Evolutionary conservation across 2,888 invertebrate genomes (phyloP), one percentile per base, ranked within the genome.

Genomic region (Opisthograptis luteolata): DNA sequence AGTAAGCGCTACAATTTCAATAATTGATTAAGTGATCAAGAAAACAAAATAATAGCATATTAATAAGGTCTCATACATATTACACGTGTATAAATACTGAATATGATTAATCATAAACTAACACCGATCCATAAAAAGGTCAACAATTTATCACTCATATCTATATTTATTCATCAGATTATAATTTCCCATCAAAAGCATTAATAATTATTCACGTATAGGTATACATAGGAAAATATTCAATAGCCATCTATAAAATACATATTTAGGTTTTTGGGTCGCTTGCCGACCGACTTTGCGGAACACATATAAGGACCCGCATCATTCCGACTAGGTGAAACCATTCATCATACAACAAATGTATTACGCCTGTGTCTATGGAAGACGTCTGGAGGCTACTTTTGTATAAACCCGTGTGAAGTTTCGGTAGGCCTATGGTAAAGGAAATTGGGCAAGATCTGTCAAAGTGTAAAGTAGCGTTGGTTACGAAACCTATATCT

Each of bases 301-400:
- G 55, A 63, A 66, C 60, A 66, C 60, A 71, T 68, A 68, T 70
- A 70, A 71, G 70, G 67, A 72, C 76, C 77, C 75, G 65, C 66
- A 73, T 79, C 75, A 76, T 68, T 68, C 61, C 63, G 66, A 73
- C 71, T 75, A 70, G 72, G 62, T 62, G 64, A 64, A 64, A 65
- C 70, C 74, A 77, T 79, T 78, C 72, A 71, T 81, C 76, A 77
- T 70, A 57, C 52, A 59, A 72, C 68, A 73, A 48, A 71, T 60
- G 66, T 65, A 55, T 31, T 27, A 42, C 39, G 37, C 28, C 31
- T 22, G 4, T 42, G 37, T 34, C 31, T 22, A 3, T 15, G 19
- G 10, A 28, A 41, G 35, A 31, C 25, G 15, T 31, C 42, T 45
- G 43, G 47, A 41, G 30, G 49, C 50, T 55, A 50, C 54, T 28